These are phyloP conservation scores for Ammospiza nelsoni DNA, from an alignment of 2,113 vertebrate genomes.

Conservation along the genomic window DNA sequence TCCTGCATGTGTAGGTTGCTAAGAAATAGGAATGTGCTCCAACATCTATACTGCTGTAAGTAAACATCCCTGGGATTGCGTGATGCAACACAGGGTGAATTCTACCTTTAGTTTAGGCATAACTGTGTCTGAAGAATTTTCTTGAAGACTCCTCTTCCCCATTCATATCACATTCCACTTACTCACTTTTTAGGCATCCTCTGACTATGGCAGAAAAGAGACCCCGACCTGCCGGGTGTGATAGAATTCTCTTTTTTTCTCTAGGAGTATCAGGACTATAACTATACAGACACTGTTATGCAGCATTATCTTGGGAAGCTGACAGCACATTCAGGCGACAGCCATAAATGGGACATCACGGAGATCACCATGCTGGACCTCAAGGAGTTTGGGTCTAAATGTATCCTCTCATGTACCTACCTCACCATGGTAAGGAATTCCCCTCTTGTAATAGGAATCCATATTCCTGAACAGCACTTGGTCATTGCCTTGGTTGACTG, in stretches of 20 bases:
- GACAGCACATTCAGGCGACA: not conserved
- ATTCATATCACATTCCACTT: not conserved
- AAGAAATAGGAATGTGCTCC: not conserved
- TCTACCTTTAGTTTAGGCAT: not conserved
- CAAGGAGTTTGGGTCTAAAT: not conserved
- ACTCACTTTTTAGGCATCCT: not conserved
- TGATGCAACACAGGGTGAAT: not conserved
- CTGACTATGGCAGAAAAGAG: not conserved
- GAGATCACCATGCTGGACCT: not conserved
- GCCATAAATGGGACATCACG: not conserved
- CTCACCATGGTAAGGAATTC: conserved; percentile 70
- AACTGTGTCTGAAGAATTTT: not conserved
- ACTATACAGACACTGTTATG: not conserved
- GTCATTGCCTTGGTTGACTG: conserved; percentile 39
- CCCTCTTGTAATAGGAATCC: conserved; percentile 69
- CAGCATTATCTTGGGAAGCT: not conserved
- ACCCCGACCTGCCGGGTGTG: not conserved
- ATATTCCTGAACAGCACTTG: conserved; percentile 52
- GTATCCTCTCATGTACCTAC: conserved; percentile 18
- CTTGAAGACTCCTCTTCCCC: not conserved
- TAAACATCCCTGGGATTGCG: not conserved
- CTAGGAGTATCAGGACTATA: not conserved
- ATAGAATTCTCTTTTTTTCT: not conserved
- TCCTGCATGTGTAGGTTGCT: not conserved
- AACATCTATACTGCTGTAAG: not conserved